phyloP scores from a whole-genome alignment of 2,888 invertebrate species.

The Xanthorhoe designata region DNA sequence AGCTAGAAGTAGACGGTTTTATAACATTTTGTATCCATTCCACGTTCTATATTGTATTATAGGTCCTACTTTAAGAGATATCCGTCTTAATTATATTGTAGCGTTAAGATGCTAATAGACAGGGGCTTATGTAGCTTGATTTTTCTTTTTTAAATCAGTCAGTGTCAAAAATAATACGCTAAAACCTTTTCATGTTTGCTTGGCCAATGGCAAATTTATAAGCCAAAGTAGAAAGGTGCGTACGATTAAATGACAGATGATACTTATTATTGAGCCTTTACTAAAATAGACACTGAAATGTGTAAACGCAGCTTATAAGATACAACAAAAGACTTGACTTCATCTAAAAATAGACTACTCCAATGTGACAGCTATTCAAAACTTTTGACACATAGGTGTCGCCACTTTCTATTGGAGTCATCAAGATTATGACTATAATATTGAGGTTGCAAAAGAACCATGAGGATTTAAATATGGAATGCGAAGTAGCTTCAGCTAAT shows the following conservation, averaged over 20 bases:
- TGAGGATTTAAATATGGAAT: background rate
- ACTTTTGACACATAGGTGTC: background rate
- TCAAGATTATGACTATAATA: background rate
- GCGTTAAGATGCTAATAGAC: conserved; percentile 63
- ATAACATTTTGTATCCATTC: conserved; percentile 84
- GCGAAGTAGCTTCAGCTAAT: background rate
- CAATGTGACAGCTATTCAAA: background rate
- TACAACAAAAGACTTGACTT: background rate
- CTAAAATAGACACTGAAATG: too few species aligned
- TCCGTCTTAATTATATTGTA: conserved; percentile 76
- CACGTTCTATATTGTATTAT: conserved; percentile 76
- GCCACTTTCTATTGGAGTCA: background rate
- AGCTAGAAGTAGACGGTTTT: conserved; percentile 60
- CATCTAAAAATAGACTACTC: background rate
- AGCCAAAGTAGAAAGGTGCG: too few species aligned
- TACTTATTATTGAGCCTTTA: too few species aligned
- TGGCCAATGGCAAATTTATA: too few species aligned
- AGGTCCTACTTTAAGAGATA: conserved; percentile 76
- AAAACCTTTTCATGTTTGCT: background rate
- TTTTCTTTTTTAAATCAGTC: background rate
- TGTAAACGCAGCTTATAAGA: background rate
- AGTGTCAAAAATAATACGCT: background rate
- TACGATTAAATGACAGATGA: too few species aligned
- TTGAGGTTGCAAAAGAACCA: background rate
- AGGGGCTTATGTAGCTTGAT: conserved; percentile 23